Conservation (phyloP, 2,888 invertebrate genomes). For the Caenorhabditis sp. region DNA sequence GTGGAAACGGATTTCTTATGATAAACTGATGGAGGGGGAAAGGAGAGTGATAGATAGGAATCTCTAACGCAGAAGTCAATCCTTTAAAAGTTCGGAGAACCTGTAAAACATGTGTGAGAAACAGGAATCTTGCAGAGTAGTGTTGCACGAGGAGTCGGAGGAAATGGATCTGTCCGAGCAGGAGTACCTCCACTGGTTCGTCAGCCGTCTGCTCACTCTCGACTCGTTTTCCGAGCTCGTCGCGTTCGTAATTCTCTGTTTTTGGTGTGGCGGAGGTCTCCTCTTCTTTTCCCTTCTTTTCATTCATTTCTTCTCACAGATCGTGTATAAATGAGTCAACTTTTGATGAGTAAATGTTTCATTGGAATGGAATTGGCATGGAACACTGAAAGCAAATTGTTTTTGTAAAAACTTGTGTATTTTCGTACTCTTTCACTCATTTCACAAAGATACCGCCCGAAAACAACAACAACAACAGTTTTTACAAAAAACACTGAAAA, state of each 20-base stretch:
- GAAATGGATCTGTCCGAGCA: slow-evolving; percentile 19
- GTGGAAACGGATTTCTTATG: too few species aligned
- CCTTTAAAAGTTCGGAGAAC: too few species aligned
- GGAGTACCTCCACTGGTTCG: slow-evolving; percentile 34
- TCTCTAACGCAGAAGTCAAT: too few species aligned
- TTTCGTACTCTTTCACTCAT: too few species aligned
- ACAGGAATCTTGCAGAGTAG: slow-evolving; percentile 29
- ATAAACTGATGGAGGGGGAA: too few species aligned
- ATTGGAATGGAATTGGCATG: too few species aligned
- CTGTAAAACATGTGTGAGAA: too few species aligned
- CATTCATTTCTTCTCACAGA: slow-evolving; percentile 6
- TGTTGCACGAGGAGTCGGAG: slow-evolving; percentile 26
- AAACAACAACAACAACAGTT: neutral
- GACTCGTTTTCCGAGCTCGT: slow-evolving; percentile 23
- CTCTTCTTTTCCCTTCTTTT: slow-evolving; percentile 33
- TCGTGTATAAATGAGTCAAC: too few species aligned
- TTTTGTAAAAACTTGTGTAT: too few species aligned
- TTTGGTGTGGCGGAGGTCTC: slow-evolving; percentile 27
- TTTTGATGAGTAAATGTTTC: too few species aligned
- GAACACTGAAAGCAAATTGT: too few species aligned
- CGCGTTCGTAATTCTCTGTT: slow-evolving; percentile 30
- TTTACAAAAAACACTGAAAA: neutral
- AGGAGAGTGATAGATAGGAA: too few species aligned
- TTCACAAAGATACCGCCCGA: neutral
- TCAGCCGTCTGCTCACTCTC: slow-evolving; percentile 18